Evolutionary conservation across 2,113 vertebrate genomes (phyloP), one percentile per base, ranked within the genome.

Genomic region (Thunnus maccoyii): DNA sequence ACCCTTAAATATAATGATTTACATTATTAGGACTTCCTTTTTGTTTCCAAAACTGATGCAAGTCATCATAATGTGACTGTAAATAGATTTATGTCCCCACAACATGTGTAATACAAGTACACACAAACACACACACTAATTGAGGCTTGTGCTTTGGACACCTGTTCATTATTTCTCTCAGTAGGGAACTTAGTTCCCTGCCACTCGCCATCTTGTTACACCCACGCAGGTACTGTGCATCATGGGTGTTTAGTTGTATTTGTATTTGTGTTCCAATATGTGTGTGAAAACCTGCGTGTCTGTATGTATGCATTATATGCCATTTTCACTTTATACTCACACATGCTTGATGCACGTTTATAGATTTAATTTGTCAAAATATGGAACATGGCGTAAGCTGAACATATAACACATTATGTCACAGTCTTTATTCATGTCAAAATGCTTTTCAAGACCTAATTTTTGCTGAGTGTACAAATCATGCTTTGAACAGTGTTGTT

Each of bases 111-210:
- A 41, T 9, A 41, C 36, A 41, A 9, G 36, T 41, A 41, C 36
- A 41, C 36, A 41, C 36, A 41, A 41, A 75, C 25, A 36, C 36
- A 73, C 67, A 64, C 25, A 69, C n/a, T 62, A 75, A 78, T 57
- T 82, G 55, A 71, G 48, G 76, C 76, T 84, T 81, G 83, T 87
- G 77, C 74, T 85, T 62, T 76, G 61, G 85, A 90, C 87, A 93
- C 87, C 83, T 91, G 89, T 89, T 92, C 83, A 89, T 94, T 94
- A 91, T 91, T 88, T 90, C 57, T 87, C 88, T 84, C 89, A 83
- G 84, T 80, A 67, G 89, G 90, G 69, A 67, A 56, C 50, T 55
- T 30, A 20, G 73, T 62, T 72, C 60, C 82, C 79, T 87, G 75
- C 74, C 76, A 72, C 46, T 89, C 13, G 50, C 71, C 62, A 89